Evolutionary conservation across 1,140 invertebrate species (phyloP).

Genomic region (Aphis craccivora): DNA sequence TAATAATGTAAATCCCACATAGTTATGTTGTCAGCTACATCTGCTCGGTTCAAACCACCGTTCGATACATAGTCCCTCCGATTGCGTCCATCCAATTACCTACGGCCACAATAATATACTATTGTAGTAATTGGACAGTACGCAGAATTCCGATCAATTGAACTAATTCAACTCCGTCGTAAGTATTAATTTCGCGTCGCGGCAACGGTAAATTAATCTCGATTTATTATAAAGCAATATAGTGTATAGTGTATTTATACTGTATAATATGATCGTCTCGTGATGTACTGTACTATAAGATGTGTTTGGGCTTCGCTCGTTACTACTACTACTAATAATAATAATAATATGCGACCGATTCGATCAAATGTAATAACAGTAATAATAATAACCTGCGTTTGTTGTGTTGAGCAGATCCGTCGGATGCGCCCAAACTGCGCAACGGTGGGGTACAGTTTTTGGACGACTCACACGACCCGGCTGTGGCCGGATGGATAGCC

Average conservation of each 20-base stretch:
- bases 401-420: slow-evolving; percentile 59
- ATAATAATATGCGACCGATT: too few relatives aligned
- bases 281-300: too few relatives aligned
- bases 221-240: not conserved
- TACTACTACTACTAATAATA: too few relatives aligned
- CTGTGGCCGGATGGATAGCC: not conserved
- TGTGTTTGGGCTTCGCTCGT: too few relatives aligned
- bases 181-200: not conserved
- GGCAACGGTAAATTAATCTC: not conserved
- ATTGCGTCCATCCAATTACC: not conserved
- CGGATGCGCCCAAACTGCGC: slow-evolving; percentile 51
- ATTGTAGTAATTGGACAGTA: not conserved
- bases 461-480: not conserved
- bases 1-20: too few relatives aligned
- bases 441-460: slow-evolving; percentile 12
- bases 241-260: not conserved
- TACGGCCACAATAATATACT: not conserved
- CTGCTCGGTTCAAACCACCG: too few relatives aligned
- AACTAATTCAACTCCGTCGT: not conserved
- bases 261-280: not conserved
- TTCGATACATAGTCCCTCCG: too few relatives aligned
- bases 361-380: not conserved
- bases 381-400: not conserved
- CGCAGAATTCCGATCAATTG: not conserved
- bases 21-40: too few relatives aligned